These are phyloP conservation scores for Pseudoips prasinana DNA, from an alignment of 2,888 invertebrate species.

Conservation along the genomic window DNA sequence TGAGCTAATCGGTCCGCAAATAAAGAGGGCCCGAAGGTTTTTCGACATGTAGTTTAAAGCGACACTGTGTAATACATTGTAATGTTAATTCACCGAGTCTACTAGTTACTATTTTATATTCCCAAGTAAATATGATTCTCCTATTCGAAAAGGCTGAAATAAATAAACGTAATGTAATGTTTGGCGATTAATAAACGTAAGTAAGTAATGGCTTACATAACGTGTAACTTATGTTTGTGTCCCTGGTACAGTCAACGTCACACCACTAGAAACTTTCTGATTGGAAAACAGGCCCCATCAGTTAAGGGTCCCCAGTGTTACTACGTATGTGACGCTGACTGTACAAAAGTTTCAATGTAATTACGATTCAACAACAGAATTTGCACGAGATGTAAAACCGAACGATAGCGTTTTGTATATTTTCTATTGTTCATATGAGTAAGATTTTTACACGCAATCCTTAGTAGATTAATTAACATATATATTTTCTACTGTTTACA, in stretches of 20 bases:
- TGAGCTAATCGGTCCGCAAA: too few relatives aligned
- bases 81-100: conserved; percentile 72
- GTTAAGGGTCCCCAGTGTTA: too few relatives aligned
- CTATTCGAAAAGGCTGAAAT: conserved; percentile 81
- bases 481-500: conserved; percentile 71
- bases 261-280: too few relatives aligned
- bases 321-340: too few relatives aligned
- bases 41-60: too few relatives aligned
- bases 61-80: conserved; percentile 40
- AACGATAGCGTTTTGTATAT: conserved; percentile 76
- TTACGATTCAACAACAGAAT: conserved; percentile 33
- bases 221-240: conserved; percentile 43
- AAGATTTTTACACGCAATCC: conserved; percentile 70
- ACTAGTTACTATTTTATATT: conserved; percentile 77
- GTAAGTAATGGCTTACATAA: conserved; percentile 50
- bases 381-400: conserved; percentile 62
- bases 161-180: conserved; percentile 69
- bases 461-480: conserved; percentile 60
- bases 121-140: conserved; percentile 74
- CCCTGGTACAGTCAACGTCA: neutral
- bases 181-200: conserved; percentile 67
- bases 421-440: conserved; percentile 65
- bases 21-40: too few relatives aligned
- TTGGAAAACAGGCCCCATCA: too few relatives aligned
- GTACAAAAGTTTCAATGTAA: conserved; percentile 26